A percentile compares a stretch with the other conserved stretches of the same genome.
Evolutionary conservation across 2,113 vertebrate species (phyloP).

Genomic region (Phyllopteryx taeniolatus): DNA sequence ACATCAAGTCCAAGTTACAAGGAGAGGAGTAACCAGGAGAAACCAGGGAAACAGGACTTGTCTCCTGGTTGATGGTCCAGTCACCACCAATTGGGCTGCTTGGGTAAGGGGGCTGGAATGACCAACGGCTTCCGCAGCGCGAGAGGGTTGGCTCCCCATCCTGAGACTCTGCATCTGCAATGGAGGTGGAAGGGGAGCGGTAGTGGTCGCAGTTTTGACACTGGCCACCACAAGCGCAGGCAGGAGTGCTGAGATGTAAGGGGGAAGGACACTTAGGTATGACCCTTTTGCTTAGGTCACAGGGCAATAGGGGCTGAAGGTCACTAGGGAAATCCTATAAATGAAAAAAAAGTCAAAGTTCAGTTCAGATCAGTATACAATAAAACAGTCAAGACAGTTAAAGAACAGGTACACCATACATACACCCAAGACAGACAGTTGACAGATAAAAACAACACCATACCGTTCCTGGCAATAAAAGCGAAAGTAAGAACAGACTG

Average conservation of each 20-base stretch:
- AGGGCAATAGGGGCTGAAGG: conserved; percentile 35
- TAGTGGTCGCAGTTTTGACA: conserved; percentile 57
- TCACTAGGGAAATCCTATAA: conserved; percentile 42
- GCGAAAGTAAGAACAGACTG: too few species aligned
- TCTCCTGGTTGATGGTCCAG: conserved; percentile 51
- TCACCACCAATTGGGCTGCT: not conserved
- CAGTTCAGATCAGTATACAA: not conserved
- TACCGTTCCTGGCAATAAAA: too few species aligned
- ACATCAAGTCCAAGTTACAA: conserved; percentile 70
- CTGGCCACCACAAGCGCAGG: conserved; percentile 48
- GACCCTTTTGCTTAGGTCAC: conserved; percentile 17
- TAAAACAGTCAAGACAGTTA: not conserved
- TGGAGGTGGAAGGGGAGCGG: conserved; percentile 49
- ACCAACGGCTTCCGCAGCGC: conserved; percentile 63
- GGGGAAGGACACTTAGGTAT: conserved; percentile 51
- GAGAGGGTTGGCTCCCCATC: conserved; percentile 36
- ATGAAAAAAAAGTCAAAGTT: conserved; percentile 4
- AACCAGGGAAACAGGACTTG: conserved; percentile 44
- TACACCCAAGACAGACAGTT: too few species aligned
- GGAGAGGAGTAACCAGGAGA: conserved; percentile 73
- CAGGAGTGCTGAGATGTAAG: conserved; percentile 62
- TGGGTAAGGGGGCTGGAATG: conserved; percentile 28
- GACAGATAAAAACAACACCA: too few species aligned
- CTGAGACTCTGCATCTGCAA: conserved; percentile 68
- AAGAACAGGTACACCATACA: too few species aligned